Evolutionary conservation across 92 coral and sea anemone genomes (phyloP), one percentile per base, ranked within the genome.

Genomic region (Palythoa grandis): DNA sequence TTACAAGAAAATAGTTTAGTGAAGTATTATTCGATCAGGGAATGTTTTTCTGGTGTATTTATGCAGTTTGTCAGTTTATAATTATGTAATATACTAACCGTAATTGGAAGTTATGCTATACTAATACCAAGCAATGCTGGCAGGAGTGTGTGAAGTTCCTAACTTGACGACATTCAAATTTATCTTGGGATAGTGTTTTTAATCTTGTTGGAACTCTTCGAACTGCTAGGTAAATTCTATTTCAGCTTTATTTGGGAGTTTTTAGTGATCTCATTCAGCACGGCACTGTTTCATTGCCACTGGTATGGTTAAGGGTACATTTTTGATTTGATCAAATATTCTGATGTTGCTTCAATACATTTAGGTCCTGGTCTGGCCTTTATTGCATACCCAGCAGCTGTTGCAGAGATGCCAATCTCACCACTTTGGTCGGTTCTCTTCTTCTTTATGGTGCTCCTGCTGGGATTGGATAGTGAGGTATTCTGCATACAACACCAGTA

Each of bases 301-400:
- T 65, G 74, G 20, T 43, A 24, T 50, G 40, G 56, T 65, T 65
- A 80, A 11, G 73, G 75, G 29, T 80, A 80, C 43, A 23, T 65
- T 48, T 43, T 3, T 66, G 19, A 80, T 38, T 66, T 80, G 85
- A 80, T 65, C 85, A 80, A 80, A 66, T 65, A 80, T 80, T 65
- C 85, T 80, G 85, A 80, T 80, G 85, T 80, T 80, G 74, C 83
- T 80, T 80, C 72, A 65, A 69, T 80, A 80, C 63, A 68, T 89
- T 78, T 93, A 94, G 99, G 99, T 93, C 99, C 99, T 90, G 99
- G 99, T 63, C 94, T 96, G 92, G 99, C 99, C 60, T 96, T 96
- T 87, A 93, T 96, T 83, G 99, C 99, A 75, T 96, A 95, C 86
- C 98, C 99, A 73, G 99, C 96, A 76, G 99, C 99, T 16, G 98